Base-by-base conservation (phyloP, 1,140 invertebrate species). In the Chironomus tepperi region DNA sequence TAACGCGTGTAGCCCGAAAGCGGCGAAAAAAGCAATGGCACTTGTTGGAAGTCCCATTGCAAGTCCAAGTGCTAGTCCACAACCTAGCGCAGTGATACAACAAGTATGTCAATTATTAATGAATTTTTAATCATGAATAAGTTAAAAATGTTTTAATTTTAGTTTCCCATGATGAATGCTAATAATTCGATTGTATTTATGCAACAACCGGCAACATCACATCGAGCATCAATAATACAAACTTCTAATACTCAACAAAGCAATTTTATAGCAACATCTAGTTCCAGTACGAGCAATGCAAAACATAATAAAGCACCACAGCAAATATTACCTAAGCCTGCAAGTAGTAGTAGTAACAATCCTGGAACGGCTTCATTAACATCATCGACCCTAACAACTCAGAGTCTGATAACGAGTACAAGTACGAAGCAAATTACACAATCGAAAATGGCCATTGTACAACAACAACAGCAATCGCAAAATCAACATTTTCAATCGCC, bases 271-370 rank as follows among this genome's bases (percentile, higher is more conserved):
- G 65, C 65, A 42, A 16, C 12, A 19, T 21, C 65, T 3, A 19
- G 24, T 73, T 15, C 24, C 3, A 42, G 12, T 42, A 42, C 72
- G 73, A 79, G 47, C 47, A 57, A 57, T 57, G 47, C 76, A 6
- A 81, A 81, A 76, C 77, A 78, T 16, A 78, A 77, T 72, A 81
- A 81, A 75, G 74, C 79, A 15, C 80, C 80, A 0, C 80, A 81
- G 43, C 80, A 81, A 75, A 81, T 81, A 15, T 77, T 81, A 77
- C 80, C 80, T 15, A 81, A 81, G 77, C 80, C 80, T 74, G 79
- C 80, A 73, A 79, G 74, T 77, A 80, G 42, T 74, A 77, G 8
- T 43, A 70, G 8, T 72, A 67, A 8, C 19, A 1, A 15, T 3
- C 19, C 65, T 12, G 10, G 9, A 57, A 12, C 47, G 1, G 16